These are phyloP conservation scores for Eurois occulta DNA, from an alignment of 2,888 invertebrate genomes.

Conservation along the genomic window DNA sequence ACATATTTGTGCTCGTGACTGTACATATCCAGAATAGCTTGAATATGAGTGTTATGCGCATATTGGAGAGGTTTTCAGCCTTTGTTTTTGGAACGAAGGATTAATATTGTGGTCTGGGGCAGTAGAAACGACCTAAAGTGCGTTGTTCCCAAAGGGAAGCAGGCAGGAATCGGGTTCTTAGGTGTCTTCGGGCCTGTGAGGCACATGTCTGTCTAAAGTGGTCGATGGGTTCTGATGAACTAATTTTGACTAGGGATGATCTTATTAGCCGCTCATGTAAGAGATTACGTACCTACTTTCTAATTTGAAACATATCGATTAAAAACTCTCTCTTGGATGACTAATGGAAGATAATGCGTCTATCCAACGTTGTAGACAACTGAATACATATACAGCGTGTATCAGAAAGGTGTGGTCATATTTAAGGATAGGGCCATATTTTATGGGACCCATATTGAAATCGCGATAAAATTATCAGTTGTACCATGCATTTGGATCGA, in stretches of 20 bases:
- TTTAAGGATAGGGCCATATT: no score
- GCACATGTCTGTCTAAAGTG: neutral
- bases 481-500: no score
- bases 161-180: neutral
- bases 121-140: neutral
- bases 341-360: conserved; percentile 41
- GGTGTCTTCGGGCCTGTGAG: neutral
- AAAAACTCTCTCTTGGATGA: neutral
- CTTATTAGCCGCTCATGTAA: neutral
- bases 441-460: no score
- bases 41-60: neutral
- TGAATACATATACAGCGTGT: neutral
- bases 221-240: neutral
- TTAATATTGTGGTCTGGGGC: neutral
- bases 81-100: neutral
- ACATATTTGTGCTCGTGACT: neutral
- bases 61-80: neutral
- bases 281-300: neutral
- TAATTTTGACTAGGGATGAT: neutral
- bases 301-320: neutral
- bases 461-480: no score
- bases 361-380: conserved; percentile 14
- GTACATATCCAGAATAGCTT: conserved; percentile 4
- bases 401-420: no score
- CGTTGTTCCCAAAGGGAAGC: neutral